Evolutionary conservation across 2,888 invertebrate genomes (phyloP).

Genomic region (Drosophila maculinotata): DNA sequence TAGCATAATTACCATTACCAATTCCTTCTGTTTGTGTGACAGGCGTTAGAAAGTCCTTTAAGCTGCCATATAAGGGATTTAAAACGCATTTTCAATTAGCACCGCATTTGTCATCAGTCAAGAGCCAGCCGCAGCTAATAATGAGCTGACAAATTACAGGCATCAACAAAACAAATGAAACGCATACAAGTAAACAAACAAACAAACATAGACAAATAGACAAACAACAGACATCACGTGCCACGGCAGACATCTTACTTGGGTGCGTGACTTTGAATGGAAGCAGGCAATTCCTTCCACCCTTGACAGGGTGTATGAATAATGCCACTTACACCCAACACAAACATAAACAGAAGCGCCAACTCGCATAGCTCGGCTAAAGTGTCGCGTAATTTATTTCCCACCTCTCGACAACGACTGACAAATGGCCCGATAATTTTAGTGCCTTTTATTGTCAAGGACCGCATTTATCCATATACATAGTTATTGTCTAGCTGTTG

Average conservation of each 20-base stretch:
- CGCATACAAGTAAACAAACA: constrained; percentile 10
- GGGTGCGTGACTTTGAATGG: constrained; percentile 48
- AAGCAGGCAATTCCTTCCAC: constrained; percentile 39
- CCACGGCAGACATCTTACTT: constrained; percentile 38
- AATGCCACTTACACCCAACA: constrained; percentile 28
- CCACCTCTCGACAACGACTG: constrained; percentile 31
- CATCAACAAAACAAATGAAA: constrained; percentile 29
- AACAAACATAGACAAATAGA: constrained; percentile 9
- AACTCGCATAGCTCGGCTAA: constrained; percentile 35
- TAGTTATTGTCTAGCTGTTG: constrained; percentile 1
- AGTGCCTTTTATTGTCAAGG: constrained; percentile 12
- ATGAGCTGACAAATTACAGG: constrained; percentile 45
- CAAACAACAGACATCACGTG: constrained; percentile 28
- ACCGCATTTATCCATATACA: constrained; percentile 1
- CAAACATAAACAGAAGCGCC: constrained; percentile 33
- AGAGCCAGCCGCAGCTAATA: constrained; percentile 33
- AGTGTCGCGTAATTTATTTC: constrained; percentile 47
- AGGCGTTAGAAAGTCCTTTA: not conserved
- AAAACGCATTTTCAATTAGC: constrained; percentile 43
- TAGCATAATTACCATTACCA: not conserved
- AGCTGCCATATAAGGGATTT: not conserved
- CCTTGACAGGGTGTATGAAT: constrained; percentile 21
- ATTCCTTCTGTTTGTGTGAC: not conserved
- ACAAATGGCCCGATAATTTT: constrained; percentile 44
- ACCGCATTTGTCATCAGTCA: constrained; percentile 26